Evolutionary conservation across 2,797 vertebrate species (phyloP), one percentile per base, ranked within the genome.

Genomic region (Bryconaethiops microstoma): DNA sequence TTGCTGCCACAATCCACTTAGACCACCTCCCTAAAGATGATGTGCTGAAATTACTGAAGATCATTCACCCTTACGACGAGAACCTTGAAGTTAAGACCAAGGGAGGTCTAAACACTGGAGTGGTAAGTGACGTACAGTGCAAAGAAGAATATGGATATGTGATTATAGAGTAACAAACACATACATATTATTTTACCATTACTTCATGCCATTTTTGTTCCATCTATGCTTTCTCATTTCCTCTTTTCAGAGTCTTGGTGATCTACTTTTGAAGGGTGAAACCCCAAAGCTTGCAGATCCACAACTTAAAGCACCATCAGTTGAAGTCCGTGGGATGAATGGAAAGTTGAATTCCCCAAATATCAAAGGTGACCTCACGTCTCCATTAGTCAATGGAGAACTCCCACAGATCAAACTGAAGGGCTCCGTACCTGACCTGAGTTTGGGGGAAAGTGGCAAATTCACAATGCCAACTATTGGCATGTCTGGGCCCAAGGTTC

Each of bases 1-100:
- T 94, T 42, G 90, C 89, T 71, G 94, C 94, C 55, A 95, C 93
- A 0, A 87, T 96, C 86, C 92, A 91, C 79, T 88, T 95, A 2
- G 91, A 92, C 73, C 91, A 94, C 68, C 91, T 95, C 6, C 85
- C 84, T 17, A 89, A 92, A 87, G 79, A 88, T 13, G 91, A 96
- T 2, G 89, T 91, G 19, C 13, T 86, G 29, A 83, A 86, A 25
- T 84, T 96, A 68, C 83, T 96, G 79, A 91, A 90, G 77, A 82
- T 87, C 64, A 80, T 95, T 65, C 90, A 95, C 83, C 91, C 92
- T 0, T 94, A 94, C 52, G 88, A 94, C 23, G 80, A 90, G 77
- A 93, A 94, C 72, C 83, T 95, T 74, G 91, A 90, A 78, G 82
- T 96, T 55, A 84, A 92, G 83, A 95, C 92, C 0, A 92, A 93